Evolutionary conservation across 1,140 invertebrate genomes (phyloP), one percentile per base, ranked within the genome.

Genomic region (Cydia splendana): DNA sequence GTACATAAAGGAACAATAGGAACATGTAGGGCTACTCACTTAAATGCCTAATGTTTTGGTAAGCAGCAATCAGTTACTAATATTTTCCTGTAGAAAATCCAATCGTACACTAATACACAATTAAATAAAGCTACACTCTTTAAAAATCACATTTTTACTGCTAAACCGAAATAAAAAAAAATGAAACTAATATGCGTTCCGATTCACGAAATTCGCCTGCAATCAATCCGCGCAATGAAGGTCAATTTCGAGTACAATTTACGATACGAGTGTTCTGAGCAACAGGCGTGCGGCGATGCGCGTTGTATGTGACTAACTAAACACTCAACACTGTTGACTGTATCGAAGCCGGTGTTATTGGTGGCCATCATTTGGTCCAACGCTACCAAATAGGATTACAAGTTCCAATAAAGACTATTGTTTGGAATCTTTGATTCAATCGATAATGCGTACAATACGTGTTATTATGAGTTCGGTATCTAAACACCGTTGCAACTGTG

Each of bases 81-180:
- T 67, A 24, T 38, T 71, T n/a, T 71, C 9, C 30, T 18, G 30
- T 71, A 71, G 13, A 42, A 71, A 18, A 71, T 38, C 28, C 30
- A 71, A 42, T 38, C 15, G 18, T 34, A 20, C 30, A 71, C 57
- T 12, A 20, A 24, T 53, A 53, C n/a, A 18, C 51, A 24, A 24
- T 24, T 62, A 24, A 24, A 24, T 62, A 62, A 24, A 57, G 53
- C n/a, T 13, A 18, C 67, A 71, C 67, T 38, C 4, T 71, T 28
- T 71, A 10, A 69, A 69, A n/a, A 13, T 71, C 67, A 71, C 67
- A 71, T 71, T 71, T 65, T 71, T 71, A 42, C 67, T 30, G 65
- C 15, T 30, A 71, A 42, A 42, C 15, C 67, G 1, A 38, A 38
- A n/a, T 9, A n/a, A 57, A 18, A 57, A 20, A 18, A 42, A 42